phyloP scores from a whole-genome alignment of 1,140 invertebrate species.

The Ladona fulva region DNA sequence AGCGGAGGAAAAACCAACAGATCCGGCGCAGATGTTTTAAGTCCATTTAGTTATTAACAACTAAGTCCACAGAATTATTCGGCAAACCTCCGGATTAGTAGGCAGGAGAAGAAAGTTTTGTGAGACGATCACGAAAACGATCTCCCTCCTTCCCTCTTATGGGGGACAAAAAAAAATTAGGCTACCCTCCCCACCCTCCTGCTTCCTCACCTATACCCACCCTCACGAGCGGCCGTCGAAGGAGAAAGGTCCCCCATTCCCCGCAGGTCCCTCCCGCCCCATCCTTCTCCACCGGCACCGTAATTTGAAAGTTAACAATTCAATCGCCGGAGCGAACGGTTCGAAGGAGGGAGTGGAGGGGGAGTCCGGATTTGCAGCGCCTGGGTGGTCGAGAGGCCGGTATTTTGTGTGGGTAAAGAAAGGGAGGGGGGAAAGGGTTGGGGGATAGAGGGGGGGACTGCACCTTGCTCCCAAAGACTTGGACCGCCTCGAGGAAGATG shows the following conservation, averaged over 20 bases:
- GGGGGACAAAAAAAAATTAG: background rate
- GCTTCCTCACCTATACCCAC: background rate
- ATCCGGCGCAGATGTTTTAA: background rate
- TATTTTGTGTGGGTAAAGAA: background rate
- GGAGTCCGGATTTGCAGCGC: background rate
- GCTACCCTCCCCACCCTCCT: background rate
- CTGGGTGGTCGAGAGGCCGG: background rate
- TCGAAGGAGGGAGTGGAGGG: background rate
- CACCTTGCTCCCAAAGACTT: too few relatives aligned
- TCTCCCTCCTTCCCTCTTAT: background rate
- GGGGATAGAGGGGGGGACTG: background rate
- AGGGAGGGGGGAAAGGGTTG: background rate
- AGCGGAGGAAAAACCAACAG: too few relatives aligned
- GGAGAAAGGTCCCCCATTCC: background rate
- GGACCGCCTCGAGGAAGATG: too few relatives aligned
- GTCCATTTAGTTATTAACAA: background rate
- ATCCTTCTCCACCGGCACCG: background rate
- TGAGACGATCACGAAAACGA: background rate
- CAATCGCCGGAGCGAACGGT: background rate
- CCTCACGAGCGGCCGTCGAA: background rate
- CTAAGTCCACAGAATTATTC: background rate
- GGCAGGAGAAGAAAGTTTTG: background rate
- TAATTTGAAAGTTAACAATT: conserved; percentile 11
- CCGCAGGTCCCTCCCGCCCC: too few relatives aligned
- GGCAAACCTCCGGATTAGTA: background rate